Percentiles rank a stretch among this genome's conserved stretches.
Evolutionary conservation across 2,113 vertebrate species (phyloP).

Genomic region (Brachyistius frenatus): DNA sequence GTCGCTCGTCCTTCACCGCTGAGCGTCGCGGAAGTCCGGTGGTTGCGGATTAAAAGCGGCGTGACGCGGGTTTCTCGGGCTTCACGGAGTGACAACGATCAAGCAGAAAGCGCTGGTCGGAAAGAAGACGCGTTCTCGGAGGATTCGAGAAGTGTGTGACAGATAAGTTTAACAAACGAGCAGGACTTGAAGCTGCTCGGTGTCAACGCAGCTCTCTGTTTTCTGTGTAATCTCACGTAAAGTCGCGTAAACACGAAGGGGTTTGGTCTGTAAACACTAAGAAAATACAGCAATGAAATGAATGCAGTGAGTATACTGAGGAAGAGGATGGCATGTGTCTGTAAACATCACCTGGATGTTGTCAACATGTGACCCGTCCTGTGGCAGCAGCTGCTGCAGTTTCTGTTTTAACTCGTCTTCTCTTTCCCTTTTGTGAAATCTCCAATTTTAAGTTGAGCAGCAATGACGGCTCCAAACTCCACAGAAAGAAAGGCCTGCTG

Average conservation of each 20-base stretch:
- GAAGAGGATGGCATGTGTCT: background rate
- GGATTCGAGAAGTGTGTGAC: conserved; percentile 27
- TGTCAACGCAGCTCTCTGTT: no score
- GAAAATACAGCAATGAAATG: background rate
- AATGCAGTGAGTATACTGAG: background rate
- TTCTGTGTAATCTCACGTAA: no score
- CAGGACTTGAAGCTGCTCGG: no score
- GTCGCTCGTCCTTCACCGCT: conserved; percentile 53
- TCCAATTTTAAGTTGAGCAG: background rate
- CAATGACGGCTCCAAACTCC: conserved; percentile 90
- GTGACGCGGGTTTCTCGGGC: fast-evolving
- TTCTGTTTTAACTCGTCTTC: background rate
- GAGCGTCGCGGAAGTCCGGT: background rate
- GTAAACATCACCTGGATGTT: background rate
- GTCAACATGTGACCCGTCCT: background rate
- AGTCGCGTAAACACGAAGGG: no score
- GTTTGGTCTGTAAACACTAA: background rate
- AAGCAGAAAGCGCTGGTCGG: background rate
- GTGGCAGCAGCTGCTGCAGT: background rate
- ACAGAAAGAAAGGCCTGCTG: conserved; percentile 90
- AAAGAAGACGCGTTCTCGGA: background rate
- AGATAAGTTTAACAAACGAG: background rate
- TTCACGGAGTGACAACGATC: conserved; percentile 16
- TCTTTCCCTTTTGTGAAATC: background rate
- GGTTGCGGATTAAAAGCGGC: fast-evolving